Conservation (phyloP, 2,113 vertebrate species). For the Panthera tigris region DNA sequence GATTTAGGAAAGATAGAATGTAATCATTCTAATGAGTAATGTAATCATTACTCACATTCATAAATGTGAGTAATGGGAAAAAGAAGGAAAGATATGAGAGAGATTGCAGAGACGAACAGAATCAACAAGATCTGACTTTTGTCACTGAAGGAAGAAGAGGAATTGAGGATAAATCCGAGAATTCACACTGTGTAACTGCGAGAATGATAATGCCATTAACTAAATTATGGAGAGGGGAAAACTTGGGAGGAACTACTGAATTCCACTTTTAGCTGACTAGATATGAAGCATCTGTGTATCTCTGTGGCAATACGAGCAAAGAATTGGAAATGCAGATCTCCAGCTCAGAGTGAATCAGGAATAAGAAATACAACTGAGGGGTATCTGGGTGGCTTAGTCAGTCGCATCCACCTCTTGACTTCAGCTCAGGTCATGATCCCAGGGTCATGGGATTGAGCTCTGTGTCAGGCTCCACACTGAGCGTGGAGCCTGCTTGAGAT, state of each 20-base stretch:
- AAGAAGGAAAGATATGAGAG: neutral
- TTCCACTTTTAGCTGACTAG: neutral
- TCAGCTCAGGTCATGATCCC: too few species aligned
- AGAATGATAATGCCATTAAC: slow-evolving; percentile 25
- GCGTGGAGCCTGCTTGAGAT: too few species aligned
- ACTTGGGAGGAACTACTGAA: neutral
- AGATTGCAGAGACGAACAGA: neutral
- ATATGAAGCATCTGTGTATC: neutral
- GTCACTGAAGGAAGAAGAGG: neutral
- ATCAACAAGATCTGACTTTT: neutral
- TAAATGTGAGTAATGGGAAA: neutral
- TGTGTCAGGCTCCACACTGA: too few species aligned
- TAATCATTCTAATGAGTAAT: too few species aligned
- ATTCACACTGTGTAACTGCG: neutral
- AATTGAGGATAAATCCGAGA: neutral
- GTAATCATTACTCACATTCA: too few species aligned
- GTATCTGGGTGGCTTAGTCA: too few species aligned
- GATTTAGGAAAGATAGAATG: neutral
- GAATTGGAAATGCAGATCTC: neutral
- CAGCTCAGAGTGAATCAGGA: neutral
- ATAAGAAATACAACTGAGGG: neutral
- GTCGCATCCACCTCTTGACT: too few species aligned
- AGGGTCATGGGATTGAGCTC: too few species aligned
- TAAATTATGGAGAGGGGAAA: neutral
- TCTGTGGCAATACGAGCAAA: neutral